Evolutionary conservation across 2,888 invertebrate species (phyloP).

Genomic region (Xestoiulus laeticollis): DNA sequence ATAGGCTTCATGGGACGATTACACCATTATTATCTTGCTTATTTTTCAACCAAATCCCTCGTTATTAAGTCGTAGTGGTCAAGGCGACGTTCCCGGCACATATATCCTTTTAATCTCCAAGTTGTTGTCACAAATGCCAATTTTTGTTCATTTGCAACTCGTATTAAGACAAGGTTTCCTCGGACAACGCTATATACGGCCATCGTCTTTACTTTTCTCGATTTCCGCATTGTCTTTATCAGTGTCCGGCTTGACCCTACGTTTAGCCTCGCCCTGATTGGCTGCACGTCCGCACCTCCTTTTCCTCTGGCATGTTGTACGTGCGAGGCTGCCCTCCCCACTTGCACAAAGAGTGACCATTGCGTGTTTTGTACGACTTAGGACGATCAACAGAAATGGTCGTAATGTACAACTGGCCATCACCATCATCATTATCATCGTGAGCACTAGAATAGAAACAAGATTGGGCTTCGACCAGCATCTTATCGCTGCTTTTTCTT

Average conservation of each 20-base stretch:
- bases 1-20: not conserved
- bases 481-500: slow-evolving; percentile 10
- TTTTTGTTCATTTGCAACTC: slow-evolving; percentile 23
- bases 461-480: slow-evolving; percentile 43
- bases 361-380: slow-evolving; percentile 34
- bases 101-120: not conserved
- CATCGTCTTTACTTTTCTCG: slow-evolving; percentile 28
- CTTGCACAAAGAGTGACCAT: not conserved
- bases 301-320: not conserved
- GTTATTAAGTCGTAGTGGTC: not conserved
- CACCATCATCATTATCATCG: slow-evolving; percentile 43
- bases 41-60: not conserved
- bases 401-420: slow-evolving; percentile 38
- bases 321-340: not conserved
- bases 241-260: slow-evolving; percentile 31
- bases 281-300: not conserved
- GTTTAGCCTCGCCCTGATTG: slow-evolving; percentile 15
- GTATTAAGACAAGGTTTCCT: not conserved
- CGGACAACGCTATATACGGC: not conserved
- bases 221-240: slow-evolving; percentile 39
- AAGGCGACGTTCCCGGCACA: not conserved
- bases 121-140: not conserved
- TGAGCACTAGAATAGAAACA: slow-evolving; percentile 40
- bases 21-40: not conserved
- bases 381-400: slow-evolving; percentile 38